Percentiles rank a stretch among this genome's conserved stretches.
phyloP scores from a whole-genome alignment of 2,113 vertebrate species.

The Diphyllodes magnificus region DNA sequence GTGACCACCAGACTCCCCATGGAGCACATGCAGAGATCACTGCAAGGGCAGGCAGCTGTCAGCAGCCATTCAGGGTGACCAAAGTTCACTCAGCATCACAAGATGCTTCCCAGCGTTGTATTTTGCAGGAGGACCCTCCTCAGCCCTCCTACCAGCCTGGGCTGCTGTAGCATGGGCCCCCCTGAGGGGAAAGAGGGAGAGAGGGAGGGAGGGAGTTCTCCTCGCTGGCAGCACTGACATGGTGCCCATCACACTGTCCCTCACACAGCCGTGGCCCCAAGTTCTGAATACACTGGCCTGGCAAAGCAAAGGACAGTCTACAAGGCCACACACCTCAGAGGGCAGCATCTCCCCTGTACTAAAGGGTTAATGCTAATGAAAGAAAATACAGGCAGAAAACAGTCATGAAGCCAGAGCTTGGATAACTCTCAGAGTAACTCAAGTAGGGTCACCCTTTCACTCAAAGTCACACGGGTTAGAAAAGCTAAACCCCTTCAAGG shows the following conservation, averaged over 20 bases:
- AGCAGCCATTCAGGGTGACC: background rate
- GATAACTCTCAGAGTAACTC: background rate
- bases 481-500: background rate
- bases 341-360: background rate
- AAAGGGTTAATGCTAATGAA: background rate
- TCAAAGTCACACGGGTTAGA: fast-evolving
- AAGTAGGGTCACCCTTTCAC: background rate
- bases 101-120: background rate
- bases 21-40: background rate
- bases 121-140: background rate
- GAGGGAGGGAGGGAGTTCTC: fast-evolving
- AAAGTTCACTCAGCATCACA: background rate
- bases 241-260: fast-evolving
- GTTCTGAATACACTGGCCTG: background rate
- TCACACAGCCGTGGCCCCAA: fast-evolving
- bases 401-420: background rate
- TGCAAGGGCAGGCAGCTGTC: background rate
- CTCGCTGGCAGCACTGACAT: background rate
- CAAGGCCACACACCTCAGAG: background rate
- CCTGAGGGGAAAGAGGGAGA: background rate
- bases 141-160: fast-evolving
- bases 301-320: background rate
- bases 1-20: background rate
- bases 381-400: background rate
- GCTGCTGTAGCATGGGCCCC: fast-evolving